Evolutionary conservation across 2,888 invertebrate genomes (phyloP), one percentile per base, ranked within the genome.

Genomic region (Mamestra brassicae): DNA sequence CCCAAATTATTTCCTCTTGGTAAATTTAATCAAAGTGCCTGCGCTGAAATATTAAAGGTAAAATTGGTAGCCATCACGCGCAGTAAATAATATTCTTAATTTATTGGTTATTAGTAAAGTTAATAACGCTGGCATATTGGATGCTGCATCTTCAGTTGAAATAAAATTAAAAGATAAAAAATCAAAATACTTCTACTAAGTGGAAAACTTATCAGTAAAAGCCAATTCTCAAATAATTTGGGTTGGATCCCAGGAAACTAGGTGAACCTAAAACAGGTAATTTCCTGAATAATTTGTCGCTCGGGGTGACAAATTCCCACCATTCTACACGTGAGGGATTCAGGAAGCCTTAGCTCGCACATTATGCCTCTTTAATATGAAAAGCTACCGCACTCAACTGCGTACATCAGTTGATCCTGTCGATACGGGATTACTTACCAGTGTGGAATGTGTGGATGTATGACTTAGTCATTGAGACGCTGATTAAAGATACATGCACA

Each of bases 11-110:
- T 80, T 70, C 61, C 15, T 64, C 60, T 50, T 67, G 75, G 64
- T 63, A 80, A 84, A 81, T 84, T 81, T 81, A 84, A 84, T 81
- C 81, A 80, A 68, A 80, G 57, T 64, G 67, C 80, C 80, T 36
- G 69, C 42, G 69, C 60, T 84, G 63, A 74, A 84, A 84, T 81
- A 81, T 81, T 74, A 71, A 64, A 84, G 81, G 81, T 58, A n/a
- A 81, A 80, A 80, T 81, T 61, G 67, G 67, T 61, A 54, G 34
- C 57, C 67, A 65, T 80, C 76, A 74, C 58, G 73, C 42, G 34
- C 61, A 61, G n/a, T 68, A 64, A 67, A 72, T 80, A 68, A 65
- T 70, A 61, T 81, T 58, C 61, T 58, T 52, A 65, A 84, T 75
- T 75, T 81, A 80, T 80, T 60, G 67, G 52, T 58, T 67, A 69